Evolutionary conservation across 1,140 invertebrate genomes (phyloP).

Genomic region (Eulimnadia texana): DNA sequence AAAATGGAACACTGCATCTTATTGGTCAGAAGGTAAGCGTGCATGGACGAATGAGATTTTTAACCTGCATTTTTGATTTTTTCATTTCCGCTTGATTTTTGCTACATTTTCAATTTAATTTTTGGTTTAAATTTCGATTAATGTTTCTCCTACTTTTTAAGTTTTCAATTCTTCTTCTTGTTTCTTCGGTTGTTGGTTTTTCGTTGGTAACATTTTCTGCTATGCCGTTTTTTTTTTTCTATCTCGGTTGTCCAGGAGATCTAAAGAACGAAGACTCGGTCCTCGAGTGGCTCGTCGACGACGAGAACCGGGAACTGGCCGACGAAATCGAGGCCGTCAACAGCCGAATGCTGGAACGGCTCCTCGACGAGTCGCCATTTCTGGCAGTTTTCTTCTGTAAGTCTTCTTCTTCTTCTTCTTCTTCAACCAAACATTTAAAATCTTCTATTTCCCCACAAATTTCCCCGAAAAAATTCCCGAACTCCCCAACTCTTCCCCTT

Average conservation of each 20-base stretch:
- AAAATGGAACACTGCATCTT: no score
- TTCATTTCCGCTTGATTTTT: no score
- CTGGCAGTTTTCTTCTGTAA: slow-evolving; percentile 86
- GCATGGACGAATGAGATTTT: no score
- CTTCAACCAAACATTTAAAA: not conserved
- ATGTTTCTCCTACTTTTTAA: no score
- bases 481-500: no score
- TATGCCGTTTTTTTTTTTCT: slow-evolving; percentile 5
- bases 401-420: slow-evolving; percentile 30
- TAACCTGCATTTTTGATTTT: no score
- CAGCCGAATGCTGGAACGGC: slow-evolving; percentile 70
- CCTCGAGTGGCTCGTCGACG: slow-evolving; percentile 82
- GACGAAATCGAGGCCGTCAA: slow-evolving; percentile 86
- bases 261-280: slow-evolving; percentile 80
- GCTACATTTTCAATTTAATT: no score
- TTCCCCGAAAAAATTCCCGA: no score
- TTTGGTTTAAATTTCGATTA: no score
- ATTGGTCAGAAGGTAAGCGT: no score
- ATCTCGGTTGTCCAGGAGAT: slow-evolving; percentile 43
- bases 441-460: no score
- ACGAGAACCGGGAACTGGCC: slow-evolving; percentile 80
- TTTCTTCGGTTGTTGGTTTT: slow-evolving; percentile 2
- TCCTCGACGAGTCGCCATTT: slow-evolving; percentile 73
- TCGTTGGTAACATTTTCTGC: not conserved
- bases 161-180: slow-evolving; percentile 2